phyloP scores from a whole-genome alignment of 2,797 vertebrate species.

The Ambastaia sidthimunki region DNA sequence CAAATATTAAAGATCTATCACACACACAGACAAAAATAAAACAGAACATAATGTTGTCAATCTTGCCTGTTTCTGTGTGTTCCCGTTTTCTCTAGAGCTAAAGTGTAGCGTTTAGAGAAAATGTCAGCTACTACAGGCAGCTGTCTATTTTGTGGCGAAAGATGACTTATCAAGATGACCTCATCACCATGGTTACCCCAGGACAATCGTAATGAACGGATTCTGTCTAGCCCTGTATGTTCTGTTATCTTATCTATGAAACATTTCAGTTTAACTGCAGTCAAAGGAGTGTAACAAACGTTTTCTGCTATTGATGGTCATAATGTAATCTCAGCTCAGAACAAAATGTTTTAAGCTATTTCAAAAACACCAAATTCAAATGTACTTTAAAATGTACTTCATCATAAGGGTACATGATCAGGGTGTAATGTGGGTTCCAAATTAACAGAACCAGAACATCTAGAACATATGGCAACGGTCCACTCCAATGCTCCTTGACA shows the following conservation, averaged over 20 bases:
- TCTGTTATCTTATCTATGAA: not conserved
- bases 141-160: constrained; percentile 24
- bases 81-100: not conserved
- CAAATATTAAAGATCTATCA: constrained; percentile 1
- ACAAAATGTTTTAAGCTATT: not conserved
- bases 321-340: not conserved
- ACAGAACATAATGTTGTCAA: constrained; percentile 4
- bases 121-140: constrained; percentile 13
- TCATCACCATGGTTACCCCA: constrained; percentile 38
- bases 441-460: not conserved
- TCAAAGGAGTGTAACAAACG: not conserved
- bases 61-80: not conserved
- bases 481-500: constrained; percentile 12
- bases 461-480: constrained; percentile 15
- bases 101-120: constrained; percentile 14
- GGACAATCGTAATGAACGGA: not conserved
- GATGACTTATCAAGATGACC: too few species aligned
- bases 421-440: not conserved
- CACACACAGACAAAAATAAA: not conserved
- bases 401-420: not conserved
- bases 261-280: not conserved
- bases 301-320: not conserved
- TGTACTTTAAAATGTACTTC: not conserved
- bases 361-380: not conserved
- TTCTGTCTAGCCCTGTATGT: constrained; percentile 2